Base-by-base conservation (phyloP, 2,113 vertebrate species). In the Sinocyclocheilus maitianheensis region DNA sequence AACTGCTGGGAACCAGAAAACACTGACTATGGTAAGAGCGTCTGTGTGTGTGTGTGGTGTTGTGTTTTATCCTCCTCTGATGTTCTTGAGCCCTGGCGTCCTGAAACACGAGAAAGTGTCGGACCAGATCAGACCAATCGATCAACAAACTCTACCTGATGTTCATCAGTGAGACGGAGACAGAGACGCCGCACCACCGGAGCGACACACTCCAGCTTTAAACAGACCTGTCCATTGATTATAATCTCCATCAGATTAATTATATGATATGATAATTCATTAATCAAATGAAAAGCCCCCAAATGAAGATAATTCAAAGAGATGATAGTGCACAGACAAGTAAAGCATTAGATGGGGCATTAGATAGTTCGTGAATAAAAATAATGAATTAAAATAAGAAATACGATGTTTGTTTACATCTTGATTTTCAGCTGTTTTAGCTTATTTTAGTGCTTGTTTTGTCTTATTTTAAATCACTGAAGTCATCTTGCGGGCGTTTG, bases 1-100 rank as follows among this genome's bases (percentile, higher is more conserved):
- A 97, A 97, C 93, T 96, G 96, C 89, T 97, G 96, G 96, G 96
- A 97, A 90, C 96, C 96, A 13, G 96, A 97, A 94, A 96, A 97
- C 89, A 96, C 96, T 85, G 95, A 96, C 89, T 96, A 96, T 86
- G 95, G 96, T 96, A 87, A 95, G 95, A 60, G 40, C 1, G 20
- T 60, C n/a, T 48, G 14, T 83, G 63, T 40, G 51, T 26, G 4
- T 1, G 9, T 14, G 12, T 51, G 43, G 9, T 46, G 43, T 48
- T 22, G 58, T 60, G 58, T 60, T 60, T 60, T 60, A 22, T 60
- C 58, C 58, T 22, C 58, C 58, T 62, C 71, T 72, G 69, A 11
- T 72, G 69, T 72, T 72, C 69, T 43, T 72, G 69, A 43, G 37
- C 26, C 0, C 69, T 40, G 69, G 3, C 2, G 69, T 72, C 69